These are phyloP conservation scores for Lathronympha strigana DNA, from an alignment of 2,888 invertebrate species.

Conservation along the genomic window DNA sequence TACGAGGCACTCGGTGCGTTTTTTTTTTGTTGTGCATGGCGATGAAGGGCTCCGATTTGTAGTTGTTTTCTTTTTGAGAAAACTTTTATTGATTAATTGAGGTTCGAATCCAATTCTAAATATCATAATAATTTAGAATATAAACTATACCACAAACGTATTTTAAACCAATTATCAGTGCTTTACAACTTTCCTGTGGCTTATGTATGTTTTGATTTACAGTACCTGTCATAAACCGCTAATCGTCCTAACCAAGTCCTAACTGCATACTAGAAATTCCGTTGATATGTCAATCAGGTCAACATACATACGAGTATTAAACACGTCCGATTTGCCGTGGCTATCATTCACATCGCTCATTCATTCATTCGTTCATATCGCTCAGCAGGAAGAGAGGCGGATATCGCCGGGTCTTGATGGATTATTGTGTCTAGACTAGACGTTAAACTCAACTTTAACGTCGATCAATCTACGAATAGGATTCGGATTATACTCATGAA, in stretches of 20 bases:
- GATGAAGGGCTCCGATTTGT: no score
- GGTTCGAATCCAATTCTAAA: no score
- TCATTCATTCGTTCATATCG: slow-evolving; percentile 33
- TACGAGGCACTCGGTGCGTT: background rate
- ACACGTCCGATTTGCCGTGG: slow-evolving; percentile 36
- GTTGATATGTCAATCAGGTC: slow-evolving; percentile 26
- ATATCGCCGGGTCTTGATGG: slow-evolving; percentile 26
- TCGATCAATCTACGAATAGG: slow-evolving; percentile 5
- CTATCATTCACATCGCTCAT: slow-evolving; percentile 38
- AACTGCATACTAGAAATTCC: slow-evolving; percentile 15
- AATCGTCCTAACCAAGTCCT: slow-evolving; percentile 18
- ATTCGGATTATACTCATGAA: no score
- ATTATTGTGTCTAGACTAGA: slow-evolving; percentile 33
- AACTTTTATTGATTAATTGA: no score
- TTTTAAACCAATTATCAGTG: no score
- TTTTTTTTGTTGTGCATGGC: no score
- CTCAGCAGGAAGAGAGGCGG: slow-evolving; percentile 37
- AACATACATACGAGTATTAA: background rate
- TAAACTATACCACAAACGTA: no score
- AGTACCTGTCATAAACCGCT: slow-evolving; percentile 19
- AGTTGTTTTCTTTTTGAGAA: no score
- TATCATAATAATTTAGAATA: no score
- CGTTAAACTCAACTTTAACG: slow-evolving; percentile 8
- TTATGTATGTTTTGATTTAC: background rate
- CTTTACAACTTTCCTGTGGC: no score